phyloP scores from a whole-genome alignment of 2,113 vertebrate species.

The Carassius carassius region DNA sequence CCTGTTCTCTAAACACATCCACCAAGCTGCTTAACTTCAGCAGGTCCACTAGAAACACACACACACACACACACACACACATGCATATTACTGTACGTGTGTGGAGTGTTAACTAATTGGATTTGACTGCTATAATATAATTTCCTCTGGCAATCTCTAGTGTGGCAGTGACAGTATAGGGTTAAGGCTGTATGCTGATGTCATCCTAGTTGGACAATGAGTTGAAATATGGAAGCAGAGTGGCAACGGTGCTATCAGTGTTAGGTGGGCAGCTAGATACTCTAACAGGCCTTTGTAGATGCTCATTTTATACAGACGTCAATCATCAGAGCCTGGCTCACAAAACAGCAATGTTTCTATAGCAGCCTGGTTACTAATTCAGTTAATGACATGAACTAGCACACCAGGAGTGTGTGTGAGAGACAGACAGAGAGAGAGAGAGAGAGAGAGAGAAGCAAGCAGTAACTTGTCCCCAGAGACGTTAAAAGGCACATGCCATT shows the following conservation, averaged over 20 bases:
- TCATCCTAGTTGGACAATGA: constrained; percentile 70
- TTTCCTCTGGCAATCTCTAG: constrained; percentile 59
- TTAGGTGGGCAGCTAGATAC: constrained; percentile 49
- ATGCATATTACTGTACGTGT: constrained; percentile 52
- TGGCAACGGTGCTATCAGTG: constrained; percentile 52
- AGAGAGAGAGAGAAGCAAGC: background rate
- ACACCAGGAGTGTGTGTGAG: too few species aligned
- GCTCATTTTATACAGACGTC: constrained; percentile 53
- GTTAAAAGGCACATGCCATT: background rate
- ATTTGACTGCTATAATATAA: constrained; percentile 69
- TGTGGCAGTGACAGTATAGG: constrained; percentile 52
- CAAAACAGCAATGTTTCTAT: constrained; percentile 61
- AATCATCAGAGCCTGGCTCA: constrained; percentile 57
- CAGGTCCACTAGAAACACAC: constrained; percentile 84
- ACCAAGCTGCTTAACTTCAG: constrained; percentile 83
- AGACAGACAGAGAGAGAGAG: background rate
- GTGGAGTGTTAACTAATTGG: constrained; percentile 66
- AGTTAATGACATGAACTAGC: background rate
- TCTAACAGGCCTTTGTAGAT: constrained; percentile 61
- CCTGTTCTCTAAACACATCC: constrained; percentile 89
- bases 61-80: constrained; percentile 29
- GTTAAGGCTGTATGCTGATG: constrained; percentile 65
- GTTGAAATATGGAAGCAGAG: constrained; percentile 56
- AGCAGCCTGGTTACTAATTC: constrained; percentile 69
- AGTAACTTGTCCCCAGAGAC: background rate